A percentile compares a stretch with the other conserved stretches of the same genome.
These are phyloP conservation scores for Leucosticte australis DNA, from an alignment of 2,113 vertebrate species.

Conservation along the genomic window DNA sequence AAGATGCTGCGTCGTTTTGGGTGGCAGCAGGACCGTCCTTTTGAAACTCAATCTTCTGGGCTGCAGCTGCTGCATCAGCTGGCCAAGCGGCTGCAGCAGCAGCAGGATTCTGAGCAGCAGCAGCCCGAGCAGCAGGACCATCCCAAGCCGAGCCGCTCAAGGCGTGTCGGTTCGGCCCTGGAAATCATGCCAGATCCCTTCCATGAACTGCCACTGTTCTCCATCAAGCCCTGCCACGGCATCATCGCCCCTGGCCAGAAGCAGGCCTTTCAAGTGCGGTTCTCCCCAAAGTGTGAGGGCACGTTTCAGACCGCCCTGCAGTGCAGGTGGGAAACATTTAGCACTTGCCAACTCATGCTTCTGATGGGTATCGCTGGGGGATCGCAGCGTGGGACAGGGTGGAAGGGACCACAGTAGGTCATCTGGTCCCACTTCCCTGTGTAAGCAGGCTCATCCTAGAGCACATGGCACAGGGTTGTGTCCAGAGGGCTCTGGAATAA, in stretches of 20 bases:
- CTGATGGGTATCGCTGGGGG: too few relatives aligned
- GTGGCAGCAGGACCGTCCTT: not conserved
- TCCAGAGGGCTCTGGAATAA: not conserved
- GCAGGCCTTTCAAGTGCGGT: constrained; percentile 78
- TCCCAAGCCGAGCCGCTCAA: accelerated
- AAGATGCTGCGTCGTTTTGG: accelerated
- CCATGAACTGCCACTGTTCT: constrained; percentile 58
- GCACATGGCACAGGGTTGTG: not conserved
- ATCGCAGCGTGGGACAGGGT: not conserved
- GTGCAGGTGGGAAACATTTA: constrained; percentile 80
- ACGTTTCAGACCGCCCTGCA: constrained; percentile 75
- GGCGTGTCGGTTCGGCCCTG: not conserved
- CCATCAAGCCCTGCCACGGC: constrained; percentile 76
- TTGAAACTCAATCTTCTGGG: not conserved
- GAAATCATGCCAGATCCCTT: not conserved
- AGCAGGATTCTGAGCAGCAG: not conserved
- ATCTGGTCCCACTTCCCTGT: not conserved
- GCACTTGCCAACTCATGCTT: accelerated
- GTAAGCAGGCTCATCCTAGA: not conserved
- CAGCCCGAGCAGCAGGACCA: not conserved
- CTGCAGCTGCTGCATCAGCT: not conserved
- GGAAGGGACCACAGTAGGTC: not conserved
- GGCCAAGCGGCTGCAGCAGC: not conserved
- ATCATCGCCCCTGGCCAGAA: constrained; percentile 64
- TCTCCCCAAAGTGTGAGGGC: constrained; percentile 76